Conservation (phyloP, 2,888 invertebrate species). For the Leucophora obtusa region DNA sequence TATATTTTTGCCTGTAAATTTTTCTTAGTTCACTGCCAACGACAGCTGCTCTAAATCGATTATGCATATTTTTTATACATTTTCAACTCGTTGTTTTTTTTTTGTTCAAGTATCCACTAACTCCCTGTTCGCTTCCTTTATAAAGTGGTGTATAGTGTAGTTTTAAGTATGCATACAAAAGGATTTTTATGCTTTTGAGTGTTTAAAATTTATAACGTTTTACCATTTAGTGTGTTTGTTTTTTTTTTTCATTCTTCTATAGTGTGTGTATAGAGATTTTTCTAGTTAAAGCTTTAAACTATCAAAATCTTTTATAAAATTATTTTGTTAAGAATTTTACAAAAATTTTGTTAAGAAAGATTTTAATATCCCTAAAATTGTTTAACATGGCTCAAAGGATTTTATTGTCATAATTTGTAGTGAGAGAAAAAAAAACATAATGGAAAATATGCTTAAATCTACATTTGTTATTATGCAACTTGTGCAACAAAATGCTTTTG, state of each 20-base stretch:
- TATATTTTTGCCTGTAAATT: constrained; percentile 13
- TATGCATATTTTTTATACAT: constrained; percentile 52
- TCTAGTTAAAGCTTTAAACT: constrained; percentile 35
- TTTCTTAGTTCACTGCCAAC: constrained; percentile 61
- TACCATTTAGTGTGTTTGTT: constrained; percentile 21
- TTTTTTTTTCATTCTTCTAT: background rate
- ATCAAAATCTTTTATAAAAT: constrained; percentile 4
- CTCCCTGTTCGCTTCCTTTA: constrained; percentile 22
- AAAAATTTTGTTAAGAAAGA: background rate
- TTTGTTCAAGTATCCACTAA: constrained; percentile 6
- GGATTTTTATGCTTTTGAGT: constrained; percentile 46
- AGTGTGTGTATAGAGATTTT: background rate
- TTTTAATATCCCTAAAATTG: constrained; percentile 18
- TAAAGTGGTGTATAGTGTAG: constrained; percentile 23
- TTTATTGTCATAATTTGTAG: constrained; percentile 6
- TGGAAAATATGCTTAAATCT: background rate
- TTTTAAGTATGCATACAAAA: constrained; percentile 40
- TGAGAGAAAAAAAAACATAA: background rate
- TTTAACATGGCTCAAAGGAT: constrained; percentile 36
- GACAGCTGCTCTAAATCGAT: constrained; percentile 64
- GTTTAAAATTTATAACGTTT: constrained; percentile 58
- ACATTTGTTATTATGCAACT: background rate
- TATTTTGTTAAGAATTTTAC: constrained; percentile 29
- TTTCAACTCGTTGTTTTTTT: background rate
- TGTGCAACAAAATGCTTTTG: background rate